Conservation (phyloP, 1,140 invertebrate species). For the Pissodes strobi region DNA sequence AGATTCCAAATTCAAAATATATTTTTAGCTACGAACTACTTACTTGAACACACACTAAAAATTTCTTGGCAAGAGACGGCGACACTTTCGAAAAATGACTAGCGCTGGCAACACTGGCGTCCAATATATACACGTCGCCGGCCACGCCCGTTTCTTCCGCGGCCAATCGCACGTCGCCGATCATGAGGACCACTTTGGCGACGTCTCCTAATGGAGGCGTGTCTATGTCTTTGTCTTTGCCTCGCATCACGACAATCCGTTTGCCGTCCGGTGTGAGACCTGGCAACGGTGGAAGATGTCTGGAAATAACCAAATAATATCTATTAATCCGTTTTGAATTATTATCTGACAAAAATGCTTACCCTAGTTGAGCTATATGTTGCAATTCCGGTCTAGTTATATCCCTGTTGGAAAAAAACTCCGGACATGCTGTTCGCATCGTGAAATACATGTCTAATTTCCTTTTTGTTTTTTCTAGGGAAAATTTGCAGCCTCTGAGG, state of each 20-base stretch:
- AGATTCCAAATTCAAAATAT: no score
- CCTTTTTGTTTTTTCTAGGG: slow-evolving; percentile 77
- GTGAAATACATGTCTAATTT: slow-evolving; percentile 81
- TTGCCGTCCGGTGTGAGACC: slow-evolving; percentile 77
- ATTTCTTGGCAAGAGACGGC: slow-evolving; percentile 76
- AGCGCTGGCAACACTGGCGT: slow-evolving; percentile 74
- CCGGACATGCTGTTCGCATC: slow-evolving; percentile 79
- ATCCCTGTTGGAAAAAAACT: slow-evolving; percentile 80
- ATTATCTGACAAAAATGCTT: slow-evolving; percentile 59
- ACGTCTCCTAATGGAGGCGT: slow-evolving; percentile 66
- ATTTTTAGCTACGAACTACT: no score
- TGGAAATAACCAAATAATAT: slow-evolving; percentile 51
- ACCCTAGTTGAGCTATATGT: slow-evolving; percentile 73
- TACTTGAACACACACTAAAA: slow-evolving; percentile 75
- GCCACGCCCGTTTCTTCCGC: slow-evolving; percentile 78
- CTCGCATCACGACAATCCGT: slow-evolving; percentile 74
- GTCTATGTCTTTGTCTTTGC: slow-evolving; percentile 63
- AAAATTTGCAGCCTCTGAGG: slow-evolving; percentile 81
- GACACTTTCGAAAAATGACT: slow-evolving; percentile 77
- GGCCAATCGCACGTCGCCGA: slow-evolving; percentile 76
- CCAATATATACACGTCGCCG: slow-evolving; percentile 79
- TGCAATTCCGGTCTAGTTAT: slow-evolving; percentile 70
- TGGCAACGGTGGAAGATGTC: slow-evolving; percentile 75
- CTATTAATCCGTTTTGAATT: background rate
- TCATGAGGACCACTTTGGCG: slow-evolving; percentile 81